Conservation (phyloP, 2,888 invertebrate species). For the Epicampocera succincta region DNA sequence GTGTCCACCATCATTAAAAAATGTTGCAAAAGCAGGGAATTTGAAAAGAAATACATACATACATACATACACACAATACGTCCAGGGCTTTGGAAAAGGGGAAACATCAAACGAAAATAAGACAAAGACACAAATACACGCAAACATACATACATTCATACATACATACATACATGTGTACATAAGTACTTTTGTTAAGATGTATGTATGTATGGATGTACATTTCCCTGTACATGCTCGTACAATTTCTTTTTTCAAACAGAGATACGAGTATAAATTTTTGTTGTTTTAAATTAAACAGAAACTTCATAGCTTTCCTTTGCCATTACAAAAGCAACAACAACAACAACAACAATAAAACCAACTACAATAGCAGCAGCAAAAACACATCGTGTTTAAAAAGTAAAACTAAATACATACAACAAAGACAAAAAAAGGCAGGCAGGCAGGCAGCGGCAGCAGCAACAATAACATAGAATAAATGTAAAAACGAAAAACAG, state of each 20-base stretch:
- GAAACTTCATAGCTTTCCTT: constrained; percentile 80
- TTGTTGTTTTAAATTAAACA: constrained; percentile 66
- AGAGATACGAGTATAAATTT: constrained; percentile 47
- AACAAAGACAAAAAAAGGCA: constrained; percentile 38
- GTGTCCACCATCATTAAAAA: constrained; percentile 22
- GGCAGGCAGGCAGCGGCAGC: no score
- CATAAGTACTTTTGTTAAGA: no score
- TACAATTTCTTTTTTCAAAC: constrained; percentile 35
- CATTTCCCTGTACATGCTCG: not conserved
- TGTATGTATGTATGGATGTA: no score
- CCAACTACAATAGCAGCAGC: constrained; percentile 74
- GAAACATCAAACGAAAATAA: constrained; percentile 56
- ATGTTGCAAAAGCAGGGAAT: constrained; percentile 41
- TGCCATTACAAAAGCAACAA: constrained; percentile 74
- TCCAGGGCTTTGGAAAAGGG: constrained; percentile 40
- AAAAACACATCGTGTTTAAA: constrained; percentile 56
- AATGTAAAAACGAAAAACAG: constrained; percentile 64
- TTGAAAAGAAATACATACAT: constrained; percentile 9
- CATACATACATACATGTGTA: not conserved
- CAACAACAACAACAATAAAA: constrained; percentile 72
- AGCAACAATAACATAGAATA: constrained; percentile 55
- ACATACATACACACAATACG: no score
- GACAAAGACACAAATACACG: constrained; percentile 42
- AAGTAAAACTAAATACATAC: constrained; percentile 66
- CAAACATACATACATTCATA: constrained; percentile 12